Percentiles rank a stretch among this genome's conserved stretches.
Evolutionary conservation across 2,888 invertebrate genomes (phyloP).

Genomic region (Gastracanthus pulcherrimus): DNA sequence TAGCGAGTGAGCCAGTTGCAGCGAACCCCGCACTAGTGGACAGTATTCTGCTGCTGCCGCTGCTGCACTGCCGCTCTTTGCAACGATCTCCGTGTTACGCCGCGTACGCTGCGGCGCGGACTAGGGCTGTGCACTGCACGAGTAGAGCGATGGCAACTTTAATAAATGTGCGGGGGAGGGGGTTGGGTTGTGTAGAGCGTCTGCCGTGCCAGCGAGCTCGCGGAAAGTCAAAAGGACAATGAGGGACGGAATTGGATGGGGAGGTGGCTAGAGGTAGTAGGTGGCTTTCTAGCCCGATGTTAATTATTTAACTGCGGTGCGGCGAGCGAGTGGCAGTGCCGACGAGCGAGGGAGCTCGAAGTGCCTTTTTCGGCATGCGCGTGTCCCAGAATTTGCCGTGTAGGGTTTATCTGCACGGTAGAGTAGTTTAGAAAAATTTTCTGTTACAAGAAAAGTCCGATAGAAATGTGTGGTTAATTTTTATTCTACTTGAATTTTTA

Average conservation of each 20-base stretch:
- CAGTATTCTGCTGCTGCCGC: not conserved
- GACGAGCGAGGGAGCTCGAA: not conserved
- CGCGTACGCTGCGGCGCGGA: constrained; percentile 5
- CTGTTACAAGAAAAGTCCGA: too few relatives aligned
- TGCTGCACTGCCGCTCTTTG: not conserved
- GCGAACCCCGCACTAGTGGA: too few relatives aligned
- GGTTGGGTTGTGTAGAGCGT: too few relatives aligned
- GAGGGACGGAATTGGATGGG: not conserved
- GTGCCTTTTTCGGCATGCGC: too few relatives aligned
- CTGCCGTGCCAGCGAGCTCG: not conserved
- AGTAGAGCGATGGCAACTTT: not conserved
- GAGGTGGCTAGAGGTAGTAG: not conserved
- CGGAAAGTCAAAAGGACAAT: not conserved
- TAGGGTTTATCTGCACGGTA: too few relatives aligned
- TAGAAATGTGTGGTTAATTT: too few relatives aligned
- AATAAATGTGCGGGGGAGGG: not conserved
- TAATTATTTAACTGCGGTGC: constrained; percentile 16
- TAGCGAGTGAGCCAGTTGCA: too few relatives aligned
- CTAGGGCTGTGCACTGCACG: too few relatives aligned
- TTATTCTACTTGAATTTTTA: too few relatives aligned
- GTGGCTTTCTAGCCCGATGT: not conserved
- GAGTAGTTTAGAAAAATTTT: too few relatives aligned
- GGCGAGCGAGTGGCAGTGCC: not conserved
- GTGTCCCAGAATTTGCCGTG: too few relatives aligned
- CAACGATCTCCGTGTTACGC: not conserved